Evolutionary conservation across 1,140 invertebrate species (phyloP), one percentile per base, ranked within the genome.

Genomic region (Trichonephila clavipes): DNA sequence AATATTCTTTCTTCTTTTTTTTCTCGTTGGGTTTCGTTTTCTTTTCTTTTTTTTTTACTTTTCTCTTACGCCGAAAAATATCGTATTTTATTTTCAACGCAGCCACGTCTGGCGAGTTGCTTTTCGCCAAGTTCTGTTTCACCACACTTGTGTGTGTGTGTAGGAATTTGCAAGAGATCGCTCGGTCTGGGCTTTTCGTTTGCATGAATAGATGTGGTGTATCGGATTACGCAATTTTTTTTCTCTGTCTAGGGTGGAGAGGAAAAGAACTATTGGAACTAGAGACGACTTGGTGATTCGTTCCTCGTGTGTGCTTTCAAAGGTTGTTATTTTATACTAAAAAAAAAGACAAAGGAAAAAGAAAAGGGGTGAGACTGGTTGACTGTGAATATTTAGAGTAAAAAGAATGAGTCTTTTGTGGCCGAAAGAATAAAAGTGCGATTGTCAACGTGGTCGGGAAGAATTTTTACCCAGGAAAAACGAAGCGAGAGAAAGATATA

Each of bases 31-130:
- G 34, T 21, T 64, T 64, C 62, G 0, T 19, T 7, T 77, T 77
- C 7, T 77, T 77, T n/a, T n/a, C n/a, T n/a, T n/a, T n/a, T n/a
- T n/a, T 16, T 77, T 72, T 16, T 19, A 18, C 18, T 77, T 77
- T 24, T 77, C 72, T 40, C 34, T 77, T 19, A 34, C 24, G 28
- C 16, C 28, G 10, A 28, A 77, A 77, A 77, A 77, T 77, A 77
- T 77, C 72, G 72, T 40, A 77, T 77, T 77, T 77, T 77, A 77
- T 77, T 77, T 77, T 40, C 28, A 40, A 77, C 18, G 28, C 18
- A 18, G 72, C 28, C 24, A 24, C 10, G 64, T 8, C 21, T 69
- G 28, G 0, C 28, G 72, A 40, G 28, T 77, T 12, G 34, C 72
- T 14, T 77, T 77, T 40, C 72, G 72, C n/a, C 66, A 10, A 69